These are phyloP conservation scores for Drosophila kanekoi DNA, from an alignment of 2,888 invertebrate species.

Conservation along the genomic window DNA sequence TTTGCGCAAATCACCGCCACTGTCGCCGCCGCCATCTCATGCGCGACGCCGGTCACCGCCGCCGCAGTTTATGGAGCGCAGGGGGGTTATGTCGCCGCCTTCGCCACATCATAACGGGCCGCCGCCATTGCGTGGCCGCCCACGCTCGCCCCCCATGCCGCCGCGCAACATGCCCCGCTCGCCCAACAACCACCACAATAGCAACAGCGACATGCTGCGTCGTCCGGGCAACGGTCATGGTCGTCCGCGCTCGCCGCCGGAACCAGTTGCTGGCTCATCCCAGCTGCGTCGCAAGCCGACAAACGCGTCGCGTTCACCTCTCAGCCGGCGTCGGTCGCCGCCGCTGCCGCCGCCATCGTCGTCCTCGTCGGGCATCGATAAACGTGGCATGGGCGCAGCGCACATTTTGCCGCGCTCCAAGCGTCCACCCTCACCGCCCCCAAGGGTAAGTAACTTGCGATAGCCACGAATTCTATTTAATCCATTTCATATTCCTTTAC, in stretches of 20 bases:
- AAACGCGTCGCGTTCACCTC: conserved; percentile 82
- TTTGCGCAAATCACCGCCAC: conserved; percentile 84
- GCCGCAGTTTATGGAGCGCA: conserved; percentile 75
- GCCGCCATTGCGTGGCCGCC: conserved; percentile 74
- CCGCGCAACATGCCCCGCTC: conserved; percentile 81
- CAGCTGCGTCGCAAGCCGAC: conserved; percentile 80
- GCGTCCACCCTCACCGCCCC: conserved; percentile 85
- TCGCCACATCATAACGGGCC: conserved; percentile 71
- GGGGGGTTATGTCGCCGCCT: conserved; percentile 84
- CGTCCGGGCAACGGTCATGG: conserved; percentile 73
- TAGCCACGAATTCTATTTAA: neutral
- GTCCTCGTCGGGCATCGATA: conserved; percentile 64
- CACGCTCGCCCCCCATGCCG: conserved; percentile 80
- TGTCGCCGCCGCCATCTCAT: conserved; percentile 75
- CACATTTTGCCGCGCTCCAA: conserved; percentile 84
- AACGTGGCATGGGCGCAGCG: conserved; percentile 70
- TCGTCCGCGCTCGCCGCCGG: conserved; percentile 84
- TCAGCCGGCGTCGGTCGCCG: conserved; percentile 78
- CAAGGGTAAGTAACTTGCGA: conserved; percentile 77
- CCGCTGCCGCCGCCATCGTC: conserved; percentile 78
- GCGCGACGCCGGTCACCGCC: conserved; percentile 85
- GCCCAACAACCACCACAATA: conserved; percentile 64
- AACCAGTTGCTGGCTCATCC: conserved; percentile 68
- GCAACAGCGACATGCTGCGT: conserved; percentile 70
- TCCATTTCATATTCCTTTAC: neutral